Percentiles rank a stretch among this genome's conserved stretches.
Evolutionary conservation across 1,140 invertebrate genomes (phyloP).

Genomic region (Bombus vancouverensis): DNA sequence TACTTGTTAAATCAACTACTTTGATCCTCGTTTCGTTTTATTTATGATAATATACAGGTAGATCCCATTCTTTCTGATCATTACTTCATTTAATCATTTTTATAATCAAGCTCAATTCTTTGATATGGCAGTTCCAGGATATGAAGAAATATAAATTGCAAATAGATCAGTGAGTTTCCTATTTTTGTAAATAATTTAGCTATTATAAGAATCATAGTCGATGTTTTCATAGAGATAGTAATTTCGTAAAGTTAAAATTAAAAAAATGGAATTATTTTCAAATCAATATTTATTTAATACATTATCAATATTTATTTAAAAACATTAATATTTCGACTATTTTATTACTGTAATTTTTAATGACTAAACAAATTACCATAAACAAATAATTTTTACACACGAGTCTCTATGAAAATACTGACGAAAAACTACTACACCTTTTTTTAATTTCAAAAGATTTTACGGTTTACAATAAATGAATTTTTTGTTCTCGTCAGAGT

Average conservation of each 20-base stretch:
- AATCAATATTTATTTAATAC: neutral
- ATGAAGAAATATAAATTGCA: constrained; percentile 80
- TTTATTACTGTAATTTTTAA: neutral
- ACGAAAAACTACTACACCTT: constrained; percentile 29
- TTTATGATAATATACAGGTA: constrained; percentile 82
- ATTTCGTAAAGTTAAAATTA: constrained; percentile 5
- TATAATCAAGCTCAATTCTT: constrained; percentile 82
- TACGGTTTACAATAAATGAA: constrained; percentile 42
- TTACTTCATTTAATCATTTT: constrained; percentile 73
- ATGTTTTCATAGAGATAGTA: constrained; percentile 60
- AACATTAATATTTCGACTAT: neutral
- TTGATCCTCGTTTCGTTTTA: constrained; percentile 81
- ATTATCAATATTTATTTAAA: too few relatives aligned
- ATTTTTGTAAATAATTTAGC: constrained; percentile 22
- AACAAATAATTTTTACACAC: neutral
- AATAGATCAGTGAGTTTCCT: constrained; percentile 44
- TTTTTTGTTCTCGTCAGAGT: constrained; percentile 47
- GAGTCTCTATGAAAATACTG: constrained; percentile 64
- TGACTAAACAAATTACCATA: neutral
- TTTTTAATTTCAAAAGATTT: constrained; percentile 40
- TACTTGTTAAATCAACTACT: constrained; percentile 81
- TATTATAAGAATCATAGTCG: constrained; percentile 21
- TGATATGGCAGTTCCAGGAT: constrained; percentile 86
- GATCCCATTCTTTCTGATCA: constrained; percentile 75
- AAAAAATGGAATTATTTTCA: neutral